phyloP scores from a whole-genome alignment of 2,113 vertebrate species.

The Colinus virginianus region DNA sequence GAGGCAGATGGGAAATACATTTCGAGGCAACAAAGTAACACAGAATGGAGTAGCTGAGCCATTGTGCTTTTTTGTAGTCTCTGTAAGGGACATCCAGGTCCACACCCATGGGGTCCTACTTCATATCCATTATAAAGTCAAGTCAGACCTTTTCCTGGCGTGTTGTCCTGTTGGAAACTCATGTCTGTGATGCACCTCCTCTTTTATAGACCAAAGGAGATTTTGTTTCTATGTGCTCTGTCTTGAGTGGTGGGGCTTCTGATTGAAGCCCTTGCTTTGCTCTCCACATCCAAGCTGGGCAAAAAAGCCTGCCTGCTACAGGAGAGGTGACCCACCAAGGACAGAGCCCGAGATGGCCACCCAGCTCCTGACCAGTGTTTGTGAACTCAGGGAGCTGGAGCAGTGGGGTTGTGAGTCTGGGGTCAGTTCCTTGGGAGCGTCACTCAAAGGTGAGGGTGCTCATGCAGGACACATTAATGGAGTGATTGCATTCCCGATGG shows the following conservation, averaged over 20 bases:
- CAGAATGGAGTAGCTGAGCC: fast-evolving
- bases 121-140: not conserved
- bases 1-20: not conserved
- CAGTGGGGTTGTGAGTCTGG: not conserved
- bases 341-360: not conserved
- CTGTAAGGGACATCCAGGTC: not conserved
- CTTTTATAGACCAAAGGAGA: not conserved
- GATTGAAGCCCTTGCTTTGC: not conserved
- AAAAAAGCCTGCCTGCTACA: not conserved
- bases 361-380: not conserved
- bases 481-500: not conserved
- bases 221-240: not conserved
- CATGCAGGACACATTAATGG: not conserved
- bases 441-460: not conserved
- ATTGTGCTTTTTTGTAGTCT: fast-evolving
- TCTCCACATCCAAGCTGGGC: fast-evolving
- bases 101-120: not conserved
- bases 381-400: not conserved
- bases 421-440: fast-evolving
- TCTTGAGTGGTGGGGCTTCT: not conserved
- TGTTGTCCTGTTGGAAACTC: not conserved
- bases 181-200: fast-evolving
- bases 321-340: fast-evolving
- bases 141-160: fast-evolving
- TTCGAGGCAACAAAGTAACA: not conserved